Percentiles rank a stretch among this genome's conserved stretches.
Evolutionary conservation across 2,888 invertebrate species (phyloP).

Genomic region (Tachina lurida): DNA sequence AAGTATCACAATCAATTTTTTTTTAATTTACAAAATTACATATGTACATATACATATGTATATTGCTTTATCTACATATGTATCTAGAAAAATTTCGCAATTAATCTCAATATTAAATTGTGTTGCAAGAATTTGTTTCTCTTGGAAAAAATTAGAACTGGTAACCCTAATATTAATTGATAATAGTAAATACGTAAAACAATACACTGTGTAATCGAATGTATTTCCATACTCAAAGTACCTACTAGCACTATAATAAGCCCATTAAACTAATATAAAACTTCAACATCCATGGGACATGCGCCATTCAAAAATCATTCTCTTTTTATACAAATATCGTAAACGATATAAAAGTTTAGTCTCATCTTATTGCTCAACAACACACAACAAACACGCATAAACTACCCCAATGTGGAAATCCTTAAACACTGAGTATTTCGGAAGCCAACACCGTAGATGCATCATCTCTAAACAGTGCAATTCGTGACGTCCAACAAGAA

Average conservation of each 20-base stretch:
- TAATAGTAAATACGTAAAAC: no score
- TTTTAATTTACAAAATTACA: no score
- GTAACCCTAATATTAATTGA: no score
- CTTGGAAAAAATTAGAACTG: no score
- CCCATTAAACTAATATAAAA: conserved; percentile 70
- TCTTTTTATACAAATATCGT: conserved; percentile 72
- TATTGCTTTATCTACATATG: no score
- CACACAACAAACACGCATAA: conserved; percentile 41
- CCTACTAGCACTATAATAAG: conserved; percentile 32
- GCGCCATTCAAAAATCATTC: conserved; percentile 44
- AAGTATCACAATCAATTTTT: no score
- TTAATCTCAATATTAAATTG: no score
- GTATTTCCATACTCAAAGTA: conserved; percentile 2
- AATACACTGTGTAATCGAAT: not conserved
- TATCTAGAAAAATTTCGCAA: no score
- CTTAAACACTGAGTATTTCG: conserved; percentile 55
- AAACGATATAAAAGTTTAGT: conserved; percentile 74
- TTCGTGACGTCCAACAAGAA: conserved; percentile 76
- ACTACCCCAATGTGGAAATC: conserved; percentile 72
- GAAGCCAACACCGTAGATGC: conserved; percentile 49
- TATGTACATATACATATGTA: no score
- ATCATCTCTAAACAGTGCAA: conserved; percentile 76
- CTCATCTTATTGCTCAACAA: conserved; percentile 39
- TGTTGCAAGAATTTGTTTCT: no score
- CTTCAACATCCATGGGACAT: conserved; percentile 70